Evolutionary conservation across 1,140 invertebrate genomes (phyloP), one percentile per base, ranked within the genome.

Genomic region (Heliconius hewitsoni): DNA sequence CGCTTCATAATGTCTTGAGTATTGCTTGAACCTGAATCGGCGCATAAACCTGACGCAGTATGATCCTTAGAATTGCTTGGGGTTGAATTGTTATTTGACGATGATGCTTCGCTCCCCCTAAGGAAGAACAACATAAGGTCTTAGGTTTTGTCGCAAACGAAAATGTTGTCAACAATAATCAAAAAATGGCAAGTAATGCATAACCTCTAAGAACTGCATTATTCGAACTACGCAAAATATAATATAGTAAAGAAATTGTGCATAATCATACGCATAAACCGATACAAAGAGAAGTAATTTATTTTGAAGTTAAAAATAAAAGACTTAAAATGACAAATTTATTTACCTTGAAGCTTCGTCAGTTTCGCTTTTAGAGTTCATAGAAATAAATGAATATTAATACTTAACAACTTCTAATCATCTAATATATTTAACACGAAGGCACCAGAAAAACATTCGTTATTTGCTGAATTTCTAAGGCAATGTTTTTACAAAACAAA

Each of bases 1-100:
- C 98, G 96, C 95, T 98, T 98, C 97, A 98, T 98, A 87, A 96
- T 96, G 95, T 95, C 60, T 66, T 66, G 83, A 70, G 84, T 83
- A 76, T 81, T 83, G 78, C 83, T 86, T 80, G 85, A 82, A 73
- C 79, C 82, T 87, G 87, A 78, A 78, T 83, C 83, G 78, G 87
- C 77, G 81, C 90, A 93, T 93, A 91, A 88, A 91, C 85, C 82
- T 84, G 89, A 74, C 72, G 86, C 79, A 77, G 86, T 81, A 57
- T 86, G 83, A 66, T 86, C 89, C 81, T 91, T 91, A 72, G 82
- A 79, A 84, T 81, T 87, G 77, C 81, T 90, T 81, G 90, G 90
- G 90, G 93, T 82, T 83, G 86, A 80, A 83, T 86, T 89, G 82
- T 85, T 89, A 82, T 90, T 91, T 86, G 94, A 94, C 90, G 94